phyloP scores from a whole-genome alignment of 2,888 invertebrate species.

The Eucera pruinosa region DNA sequence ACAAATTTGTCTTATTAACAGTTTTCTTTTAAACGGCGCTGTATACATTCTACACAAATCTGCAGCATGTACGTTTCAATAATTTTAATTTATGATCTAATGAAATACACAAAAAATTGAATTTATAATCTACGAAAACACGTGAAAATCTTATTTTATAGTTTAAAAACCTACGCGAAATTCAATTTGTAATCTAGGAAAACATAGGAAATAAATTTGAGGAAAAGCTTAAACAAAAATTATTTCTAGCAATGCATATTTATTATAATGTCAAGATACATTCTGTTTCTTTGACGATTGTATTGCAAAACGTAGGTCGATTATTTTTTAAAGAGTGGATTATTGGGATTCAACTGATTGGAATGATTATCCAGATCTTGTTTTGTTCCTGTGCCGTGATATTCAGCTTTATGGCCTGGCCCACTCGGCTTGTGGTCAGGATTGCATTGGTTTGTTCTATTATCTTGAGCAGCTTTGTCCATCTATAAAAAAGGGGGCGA shows the following conservation, averaged over 20 bases:
- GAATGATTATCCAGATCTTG: constrained; percentile 77
- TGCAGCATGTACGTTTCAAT: too few relatives aligned
- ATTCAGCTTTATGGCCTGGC: constrained; percentile 56
- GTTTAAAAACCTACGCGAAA: too few relatives aligned
- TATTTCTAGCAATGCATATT: background rate
- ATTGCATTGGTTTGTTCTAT: background rate
- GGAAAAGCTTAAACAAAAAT: background rate
- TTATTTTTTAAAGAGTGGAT: constrained; percentile 34
- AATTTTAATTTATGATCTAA: too few relatives aligned
- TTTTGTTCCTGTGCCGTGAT: constrained; percentile 70
- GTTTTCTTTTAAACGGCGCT: too few relatives aligned
- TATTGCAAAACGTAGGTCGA: background rate
- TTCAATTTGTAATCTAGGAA: background rate
- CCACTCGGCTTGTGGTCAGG: background rate
- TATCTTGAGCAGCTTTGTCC: background rate
- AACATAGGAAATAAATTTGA: background rate
- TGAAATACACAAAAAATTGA: too few relatives aligned
- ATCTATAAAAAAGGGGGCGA: background rate
- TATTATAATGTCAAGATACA: background rate
- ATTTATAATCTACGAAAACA: too few relatives aligned
- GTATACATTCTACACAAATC: too few relatives aligned
- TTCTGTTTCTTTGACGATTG: background rate
- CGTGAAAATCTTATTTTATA: too few relatives aligned
- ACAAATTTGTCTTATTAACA: too few relatives aligned
- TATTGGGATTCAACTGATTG: constrained; percentile 78